Evolutionary conservation across 1,140 invertebrate genomes (phyloP).

Genomic region (Lepidurus arcticus): DNA sequence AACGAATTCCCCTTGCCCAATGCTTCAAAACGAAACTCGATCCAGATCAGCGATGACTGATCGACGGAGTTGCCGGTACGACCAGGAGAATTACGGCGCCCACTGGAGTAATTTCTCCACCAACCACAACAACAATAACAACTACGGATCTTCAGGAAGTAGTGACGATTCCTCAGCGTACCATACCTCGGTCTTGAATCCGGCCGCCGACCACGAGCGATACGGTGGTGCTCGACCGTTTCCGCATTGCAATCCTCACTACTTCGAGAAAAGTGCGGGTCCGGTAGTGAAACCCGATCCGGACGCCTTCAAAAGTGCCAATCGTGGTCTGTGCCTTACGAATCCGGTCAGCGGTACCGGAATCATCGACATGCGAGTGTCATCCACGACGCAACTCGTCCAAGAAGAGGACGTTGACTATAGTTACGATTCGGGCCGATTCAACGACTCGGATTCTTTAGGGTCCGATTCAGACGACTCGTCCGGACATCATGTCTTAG

Average conservation of each 20-base stretch:
- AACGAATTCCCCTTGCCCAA: background rate
- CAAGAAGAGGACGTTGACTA: background rate
- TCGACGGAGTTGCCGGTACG: background rate
- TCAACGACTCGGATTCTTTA: conserved; percentile 27
- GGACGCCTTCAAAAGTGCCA: background rate
- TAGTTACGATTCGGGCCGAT: conserved; percentile 10
- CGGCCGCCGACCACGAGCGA: background rate
- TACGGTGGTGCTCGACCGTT: background rate
- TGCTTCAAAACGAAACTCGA: background rate
- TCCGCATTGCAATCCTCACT: background rate
- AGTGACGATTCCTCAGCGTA: background rate
- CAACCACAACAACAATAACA: background rate
- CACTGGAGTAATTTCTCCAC: background rate
- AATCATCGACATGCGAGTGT: conserved; percentile 13
- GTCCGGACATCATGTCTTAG: conserved; percentile 46
- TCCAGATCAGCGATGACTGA: background rate
- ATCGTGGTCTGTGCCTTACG: background rate
- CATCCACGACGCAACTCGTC: background rate
- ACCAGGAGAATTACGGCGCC: background rate
- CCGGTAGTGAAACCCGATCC: conserved; percentile 3
- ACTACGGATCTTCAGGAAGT: background rate
- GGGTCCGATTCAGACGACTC: conserved; percentile 32
- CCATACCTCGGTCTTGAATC: background rate
- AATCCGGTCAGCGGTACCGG: background rate
- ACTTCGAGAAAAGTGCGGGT: background rate